These are phyloP conservation scores for Speoplatyrhinus poulsoni DNA, from an alignment of 2,113 vertebrate species.

Conservation along the genomic window DNA sequence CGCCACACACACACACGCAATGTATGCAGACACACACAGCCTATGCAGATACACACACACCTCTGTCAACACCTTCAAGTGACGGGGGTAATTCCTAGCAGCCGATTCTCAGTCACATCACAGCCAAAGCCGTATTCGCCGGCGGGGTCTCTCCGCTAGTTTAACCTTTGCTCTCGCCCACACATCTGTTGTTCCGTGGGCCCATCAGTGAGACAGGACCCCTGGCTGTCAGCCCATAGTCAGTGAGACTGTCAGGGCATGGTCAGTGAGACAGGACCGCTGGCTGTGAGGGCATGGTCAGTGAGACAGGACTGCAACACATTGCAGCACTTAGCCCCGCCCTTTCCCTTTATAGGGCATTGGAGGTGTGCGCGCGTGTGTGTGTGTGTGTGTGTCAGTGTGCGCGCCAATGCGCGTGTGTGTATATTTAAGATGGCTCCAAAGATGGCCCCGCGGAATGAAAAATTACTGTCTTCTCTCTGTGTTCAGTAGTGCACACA, in stretches of 20 bases:
- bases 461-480: conserved; percentile 9
- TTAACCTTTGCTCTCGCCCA: conserved; percentile 71
- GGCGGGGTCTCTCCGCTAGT: conserved; percentile 66
- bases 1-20: conserved; percentile 13
- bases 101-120: conserved; percentile 72
- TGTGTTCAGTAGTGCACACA: neutral
- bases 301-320: conserved; percentile 53
- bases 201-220: conserved; percentile 47
- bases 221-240: conserved; percentile 28
- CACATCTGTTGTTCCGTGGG: conserved; percentile 69
- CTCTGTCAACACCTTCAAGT: conserved; percentile 66
- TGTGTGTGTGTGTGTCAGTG: conserved; percentile 17
- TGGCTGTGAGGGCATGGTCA: conserved; percentile 53
- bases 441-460: conserved; percentile 18
- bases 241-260: conserved; percentile 60
- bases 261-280: conserved; percentile 61
- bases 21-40: neutral
- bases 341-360: conserved; percentile 56
- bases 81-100: conserved; percentile 64
- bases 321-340: conserved; percentile 55
- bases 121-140: conserved; percentile 43
- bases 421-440: conserved; percentile 18
- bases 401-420: neutral
- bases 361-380: conserved; percentile 25
- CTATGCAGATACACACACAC: too few species aligned